Evolutionary conservation across 2,113 vertebrate species (phyloP), one percentile per base, ranked within the genome.

Genomic region (Typhlomys cinereus): DNA sequence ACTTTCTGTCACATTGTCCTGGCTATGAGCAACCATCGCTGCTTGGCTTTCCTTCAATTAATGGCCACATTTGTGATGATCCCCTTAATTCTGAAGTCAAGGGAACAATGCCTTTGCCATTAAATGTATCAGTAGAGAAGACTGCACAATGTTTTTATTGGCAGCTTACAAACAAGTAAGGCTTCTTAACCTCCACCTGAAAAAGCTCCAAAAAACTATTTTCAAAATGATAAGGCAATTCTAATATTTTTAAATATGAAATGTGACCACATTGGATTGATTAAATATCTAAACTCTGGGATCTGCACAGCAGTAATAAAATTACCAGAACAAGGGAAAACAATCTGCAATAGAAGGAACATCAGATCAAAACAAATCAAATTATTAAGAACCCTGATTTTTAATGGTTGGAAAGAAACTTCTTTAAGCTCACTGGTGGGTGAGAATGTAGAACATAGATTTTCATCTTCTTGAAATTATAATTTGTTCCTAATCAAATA

Each of bases 21-120:
- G 64, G 61, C 87, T 76, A 2, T n/a, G 57, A 91, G 92, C 91
- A 91, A 46, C 91, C n/a, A 64, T 69, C 25, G 39, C 69, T 95
- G 17, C 88, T 94, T 88, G 89, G 36, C 52, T 92, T 95, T 59
- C 92, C 59, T 57, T 94, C 73, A 67, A 59, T 5, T 17, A 64
- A 34, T 13, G 12, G 27, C 15, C 34, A 69, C 79, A 89, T 95
- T 96, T 96, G 95, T 92, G 94, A 88, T 91, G 94, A 96, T 91
- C 89, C 92, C 62, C 94, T 95, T 93, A 82, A 93, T 88, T 95
- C 87, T 62, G 10, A 15, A 62, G 54, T 94, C 89, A 31, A 93
- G 34, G 39, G 70, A 80, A 80, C 34, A 50, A 57, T 0, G 2
- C 59, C 41, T 91, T 66, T 36, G 9, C 15, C 44, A 61, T 54